Percentiles rank a stretch among this genome's conserved stretches.
phyloP scores from a whole-genome alignment of 2,113 vertebrate genomes.

The Aythya baeri region DNA sequence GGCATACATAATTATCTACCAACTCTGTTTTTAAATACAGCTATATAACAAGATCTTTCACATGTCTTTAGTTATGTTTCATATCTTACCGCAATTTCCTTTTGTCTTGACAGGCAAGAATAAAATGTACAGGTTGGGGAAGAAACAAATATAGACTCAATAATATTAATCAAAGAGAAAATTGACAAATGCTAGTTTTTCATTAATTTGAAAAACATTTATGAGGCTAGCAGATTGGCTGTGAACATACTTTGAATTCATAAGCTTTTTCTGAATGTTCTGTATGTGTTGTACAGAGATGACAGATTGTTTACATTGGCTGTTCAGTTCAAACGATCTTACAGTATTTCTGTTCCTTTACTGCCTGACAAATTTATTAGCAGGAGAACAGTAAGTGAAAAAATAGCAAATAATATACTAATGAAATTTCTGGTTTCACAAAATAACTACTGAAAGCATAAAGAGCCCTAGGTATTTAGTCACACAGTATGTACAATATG shows the following conservation, averaged over 20 bases:
- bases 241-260: not conserved
- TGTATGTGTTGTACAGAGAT: not conserved
- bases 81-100: not conserved
- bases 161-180: slow-evolving; percentile 12
- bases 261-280: not conserved
- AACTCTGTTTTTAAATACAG: not conserved
- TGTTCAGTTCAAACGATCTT: slow-evolving; percentile 4
- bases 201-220: slow-evolving; percentile 38
- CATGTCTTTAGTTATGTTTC: not conserved
- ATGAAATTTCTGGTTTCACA: not conserved
- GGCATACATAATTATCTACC: not conserved
- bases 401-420: not conserved
- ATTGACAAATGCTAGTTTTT: not conserved
- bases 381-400: not conserved
- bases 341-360: slow-evolving; percentile 2
- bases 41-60: not conserved
- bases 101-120: slow-evolving; percentile 1
- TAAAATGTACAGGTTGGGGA: not conserved
- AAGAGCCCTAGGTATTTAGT: not conserved
- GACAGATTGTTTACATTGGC: slow-evolving; percentile 22
- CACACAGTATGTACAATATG: not conserved
- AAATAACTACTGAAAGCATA: not conserved
- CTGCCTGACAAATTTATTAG: slow-evolving; percentile 9
- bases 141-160: slow-evolving; percentile 1
- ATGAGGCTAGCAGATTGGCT: not conserved